Evolutionary conservation across 2,888 invertebrate genomes (phyloP).

Genomic region (Strigamia maritima): DNA sequence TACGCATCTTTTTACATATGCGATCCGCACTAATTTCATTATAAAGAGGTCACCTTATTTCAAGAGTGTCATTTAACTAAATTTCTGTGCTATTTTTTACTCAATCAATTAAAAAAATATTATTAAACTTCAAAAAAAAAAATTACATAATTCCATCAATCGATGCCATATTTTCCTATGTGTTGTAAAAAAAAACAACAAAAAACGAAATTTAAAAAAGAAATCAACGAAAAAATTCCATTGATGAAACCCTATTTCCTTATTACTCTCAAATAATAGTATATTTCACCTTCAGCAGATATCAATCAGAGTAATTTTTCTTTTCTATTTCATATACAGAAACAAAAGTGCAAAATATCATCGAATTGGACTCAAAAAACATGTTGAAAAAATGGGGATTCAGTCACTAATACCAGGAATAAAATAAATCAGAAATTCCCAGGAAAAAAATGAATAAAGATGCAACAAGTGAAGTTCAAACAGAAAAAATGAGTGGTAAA

Average conservation of each 20-base stretch:
- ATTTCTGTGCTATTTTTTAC: not conserved
- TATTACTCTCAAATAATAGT: no score
- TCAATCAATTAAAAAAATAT: not conserved
- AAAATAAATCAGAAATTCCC: not conserved
- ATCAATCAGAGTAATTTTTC: not conserved
- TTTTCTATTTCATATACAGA: not conserved
- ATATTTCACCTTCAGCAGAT: not conserved
- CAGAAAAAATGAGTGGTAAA: not conserved
- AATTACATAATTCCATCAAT: not conserved
- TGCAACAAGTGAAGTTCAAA: slow-evolving; percentile 10
- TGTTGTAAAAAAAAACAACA: not conserved
- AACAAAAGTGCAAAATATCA: not conserved
- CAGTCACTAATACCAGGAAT: not conserved
- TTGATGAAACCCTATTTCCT: not conserved
- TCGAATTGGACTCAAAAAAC: not conserved
- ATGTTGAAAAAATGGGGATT: not conserved
- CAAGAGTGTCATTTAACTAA: not conserved
- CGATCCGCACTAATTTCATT: not conserved
- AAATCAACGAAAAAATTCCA: not conserved
- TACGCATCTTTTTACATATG: not conserved
- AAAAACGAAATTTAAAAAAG: not conserved
- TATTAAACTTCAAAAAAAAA: not conserved
- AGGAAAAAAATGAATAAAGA: not conserved
- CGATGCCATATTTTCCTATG: not conserved
- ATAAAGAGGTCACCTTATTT: not conserved